Evolutionary conservation across 1,140 invertebrate genomes (phyloP), one percentile per base, ranked within the genome.

Genomic region (Lamellibrachia luymesi): DNA sequence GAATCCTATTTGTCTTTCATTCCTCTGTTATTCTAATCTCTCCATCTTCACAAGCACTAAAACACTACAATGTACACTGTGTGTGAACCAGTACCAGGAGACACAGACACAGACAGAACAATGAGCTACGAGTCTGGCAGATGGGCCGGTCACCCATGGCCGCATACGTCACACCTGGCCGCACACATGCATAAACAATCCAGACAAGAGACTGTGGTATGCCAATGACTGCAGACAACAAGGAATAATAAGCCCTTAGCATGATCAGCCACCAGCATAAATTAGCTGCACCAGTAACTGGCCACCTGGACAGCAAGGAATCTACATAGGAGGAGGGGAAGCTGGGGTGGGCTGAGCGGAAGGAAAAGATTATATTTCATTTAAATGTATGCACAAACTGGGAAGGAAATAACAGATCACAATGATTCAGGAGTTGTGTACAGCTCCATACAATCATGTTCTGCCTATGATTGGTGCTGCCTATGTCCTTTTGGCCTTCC

Each of bases 141-240:
- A 80, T 80, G 64, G 56, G 38, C 52, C 50, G 7, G 50, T 56
- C 52, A 92, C 2, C n/a, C 52, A 92, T 13, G 7, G 17, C 56
- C 8, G 38, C 80, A 92, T 38, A 92, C 92, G 50, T 52, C 92
- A 51, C 92, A 6, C 92, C 50, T 64, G 51, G 13, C 49, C 27
- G 51, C 94, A 90, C 49, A 64, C 10, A 51, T 93, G 93, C 90
- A 80, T 92, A 93, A 91, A 90, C 27, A 50, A 52, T 56, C 27
- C 38, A 92, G 50, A 92, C n/a, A 91, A 93, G 25, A 93, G 92
- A 51, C 51, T 91, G 93, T 22, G 51, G 90, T 22, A 90, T 91
- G 80, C 51, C 91, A 49, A 93, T 80, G 22, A 6, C 25, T 90
- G 51, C 92, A 64, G 93, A 38, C 38, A 38, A 38, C 38, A 38